Base-by-base conservation (phyloP, 37 sponge, comb jelly and placozoan species). In the Dysidea cf. avara region DNA sequence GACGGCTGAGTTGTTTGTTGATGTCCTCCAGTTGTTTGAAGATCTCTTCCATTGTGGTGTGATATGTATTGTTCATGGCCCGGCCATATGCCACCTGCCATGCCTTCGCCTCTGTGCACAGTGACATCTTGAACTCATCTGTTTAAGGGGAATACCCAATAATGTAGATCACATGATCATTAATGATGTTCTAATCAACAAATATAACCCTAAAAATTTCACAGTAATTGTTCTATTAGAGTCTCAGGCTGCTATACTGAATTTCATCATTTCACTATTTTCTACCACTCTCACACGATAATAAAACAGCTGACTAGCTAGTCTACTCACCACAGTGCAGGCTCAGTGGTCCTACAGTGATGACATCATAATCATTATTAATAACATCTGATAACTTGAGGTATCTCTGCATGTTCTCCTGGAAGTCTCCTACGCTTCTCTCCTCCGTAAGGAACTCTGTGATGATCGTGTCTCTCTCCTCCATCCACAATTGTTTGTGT, bases 81-180 rank as follows among this genome's bases (percentile, higher is more conserved):
- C 89, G 76, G 2, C 98, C 98, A 68, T 80, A 97, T 28, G 58
- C 13, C 13, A 94, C 74, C 11, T 65, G 49, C 98, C 98, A 97
- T 24, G 76, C 72, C 76, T 87, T 94, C 13, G 98, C 85, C 54
- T 97, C 98, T 16, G 95, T 77, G 34, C 61, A 59, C 29, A 94
- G 75, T 5, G 91, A 65, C 2, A 89, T 34, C 74, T 90, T 97
- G 20, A 97, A 76, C 58, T 80, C 66, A 36, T 86, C 92, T 12
- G 76, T 78, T 38, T 28, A 35, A 40, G 85, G 79, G 22, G 59
- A 46, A 36, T 80, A n/a, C 30, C 59, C 68, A 25, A 75, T 75
- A 25, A 68, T 68, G 24, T 67, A 31, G 51, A 68, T 65, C 38
- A 32, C 33, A 12, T 65, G 28, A 46, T 32, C 68, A 25, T 14